Base-by-base conservation (phyloP, 2,797 vertebrate genomes). In the Sebastes melanostomus region DNA sequence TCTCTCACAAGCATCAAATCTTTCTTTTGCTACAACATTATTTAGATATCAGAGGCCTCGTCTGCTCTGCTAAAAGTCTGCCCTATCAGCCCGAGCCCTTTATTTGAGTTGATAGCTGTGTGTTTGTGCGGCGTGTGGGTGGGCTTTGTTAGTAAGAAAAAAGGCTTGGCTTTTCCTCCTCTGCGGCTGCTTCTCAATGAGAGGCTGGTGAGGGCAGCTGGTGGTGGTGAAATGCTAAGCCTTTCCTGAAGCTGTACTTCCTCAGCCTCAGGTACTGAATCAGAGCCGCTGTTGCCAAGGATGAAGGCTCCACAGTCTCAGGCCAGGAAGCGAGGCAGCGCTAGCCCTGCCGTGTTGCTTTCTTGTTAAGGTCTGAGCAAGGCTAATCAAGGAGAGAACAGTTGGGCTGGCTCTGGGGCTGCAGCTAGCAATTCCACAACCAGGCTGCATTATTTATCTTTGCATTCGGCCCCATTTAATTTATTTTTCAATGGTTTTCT, bases 371-470 rank as follows among this genome's bases (percentile, higher is more conserved):
- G 93, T 93, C 90, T 90, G 90, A 89, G 87, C 75, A 74, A 85
- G 85, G 91, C 89, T 95, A 95, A 96, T 95, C 92, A 94, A 91
- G 89, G 69, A 86, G 89, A 92, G 91, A 90, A 90, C 85, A 86
- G 90, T 77, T 80, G 82, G 86, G 84, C 92, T 83, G 87, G 87
- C 91, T 93, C 89, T 85, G 86, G 90, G 94, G 91, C 92, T 90
- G 87, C 81, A 84, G 82, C 72, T 77, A 78, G 87, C 90, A 90
- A 93, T 92, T 90, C 90, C 83, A 94, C 87, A 90, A 88, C 90
- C 88, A 82, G 78, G 72, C 87, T 95, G 91, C 94, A 96, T 95
- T 94, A 95, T 95, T 96, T 94, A 96, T 94, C 92, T 92, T 92
- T 92, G 90, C 90, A 94, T 94, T 94, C 90, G 34, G 82, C 86